phyloP scores from a whole-genome alignment of 1,140 invertebrate genomes.

The Laupala kohalensis region DNA sequence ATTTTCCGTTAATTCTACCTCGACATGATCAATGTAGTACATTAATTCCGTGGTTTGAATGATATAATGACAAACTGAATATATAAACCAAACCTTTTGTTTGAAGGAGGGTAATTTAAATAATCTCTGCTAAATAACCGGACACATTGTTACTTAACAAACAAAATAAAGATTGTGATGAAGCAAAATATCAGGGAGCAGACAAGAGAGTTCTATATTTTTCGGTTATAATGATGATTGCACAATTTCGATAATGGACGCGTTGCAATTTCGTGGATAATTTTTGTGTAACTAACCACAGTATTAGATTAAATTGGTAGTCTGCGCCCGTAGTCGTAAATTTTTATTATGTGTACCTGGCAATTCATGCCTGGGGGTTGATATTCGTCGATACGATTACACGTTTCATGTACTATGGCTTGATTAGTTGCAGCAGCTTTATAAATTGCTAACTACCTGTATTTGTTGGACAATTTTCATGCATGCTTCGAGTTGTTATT shows the following conservation, averaged over 20 bases:
- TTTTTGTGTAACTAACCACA: not conserved
- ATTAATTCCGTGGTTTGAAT: too few relatives aligned
- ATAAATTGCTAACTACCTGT: not conserved
- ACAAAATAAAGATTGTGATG: too few relatives aligned
- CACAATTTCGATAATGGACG: not conserved
- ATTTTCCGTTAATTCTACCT: too few relatives aligned
- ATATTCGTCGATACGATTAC: not conserved
- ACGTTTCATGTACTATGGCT: not conserved
- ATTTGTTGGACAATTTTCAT: not conserved
- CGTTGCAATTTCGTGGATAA: not conserved
- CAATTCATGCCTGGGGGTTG: not conserved
- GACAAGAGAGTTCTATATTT: not conserved
- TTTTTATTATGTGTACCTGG: not conserved
- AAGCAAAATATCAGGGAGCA: too few relatives aligned
- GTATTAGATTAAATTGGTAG: not conserved
- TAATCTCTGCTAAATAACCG: too few relatives aligned
- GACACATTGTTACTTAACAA: too few relatives aligned
- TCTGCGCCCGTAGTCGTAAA: not conserved
- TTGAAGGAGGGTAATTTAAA: too few relatives aligned
- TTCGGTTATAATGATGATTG: not conserved
- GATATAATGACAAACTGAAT: too few relatives aligned
- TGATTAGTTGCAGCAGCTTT: not conserved
- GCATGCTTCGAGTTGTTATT: not conserved
- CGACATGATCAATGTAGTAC: too few relatives aligned
- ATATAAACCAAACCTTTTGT: too few relatives aligned